Base-by-base conservation (phyloP, 2,113 vertebrate genomes). In the Mastomys natalensis region DNA sequence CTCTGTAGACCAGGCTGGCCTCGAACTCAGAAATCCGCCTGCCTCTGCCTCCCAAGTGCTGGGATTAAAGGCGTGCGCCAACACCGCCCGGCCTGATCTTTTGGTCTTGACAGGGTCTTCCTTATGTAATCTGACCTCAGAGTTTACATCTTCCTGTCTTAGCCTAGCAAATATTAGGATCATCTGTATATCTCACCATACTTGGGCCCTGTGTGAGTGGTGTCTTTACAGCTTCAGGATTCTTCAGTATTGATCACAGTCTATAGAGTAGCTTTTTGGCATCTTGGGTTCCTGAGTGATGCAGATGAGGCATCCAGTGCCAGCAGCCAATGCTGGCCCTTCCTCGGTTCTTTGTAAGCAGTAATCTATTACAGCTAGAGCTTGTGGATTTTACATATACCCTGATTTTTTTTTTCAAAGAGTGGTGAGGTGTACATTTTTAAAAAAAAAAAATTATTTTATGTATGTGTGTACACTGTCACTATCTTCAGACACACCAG, bases 201-300 rank as follows among this genome's bases (percentile, higher is more conserved):
- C 51, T 51, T 58, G 31, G 51, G 43, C 12, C 64, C 43, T 70
- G 43, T 89, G 24, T 96, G 68, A 91, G 86, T 48, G 29, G 87
- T 95, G n/a, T 62, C 80, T 91, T 95, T 73, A 53, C 11, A 80
- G 48, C 2, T 82, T 95, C 91, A 93, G 55, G 21, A n/a, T 74
- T 76, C 62, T 85, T 81, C n/a, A 82, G 94, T 92, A 73, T 21
- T 91, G 72, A 37, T 96, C 19, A 31, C 87, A 29, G n/a, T 88
- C 51, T 89, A 8, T 93, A 43, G 84, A 72, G 80, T 29, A 85
- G 11, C 58, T 81, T 95, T 94, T 66, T 66, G 22, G 15, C 91
- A 7, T 76, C n/a, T 93, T 97, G 26, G 80, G 53, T 87, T 93
- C 93, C 37, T 93, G 48, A 55, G 78, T 89, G 74, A 74, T 93